Base-by-base conservation (phyloP, 2,113 vertebrate genomes). In the Amphiprion percula region DNA sequence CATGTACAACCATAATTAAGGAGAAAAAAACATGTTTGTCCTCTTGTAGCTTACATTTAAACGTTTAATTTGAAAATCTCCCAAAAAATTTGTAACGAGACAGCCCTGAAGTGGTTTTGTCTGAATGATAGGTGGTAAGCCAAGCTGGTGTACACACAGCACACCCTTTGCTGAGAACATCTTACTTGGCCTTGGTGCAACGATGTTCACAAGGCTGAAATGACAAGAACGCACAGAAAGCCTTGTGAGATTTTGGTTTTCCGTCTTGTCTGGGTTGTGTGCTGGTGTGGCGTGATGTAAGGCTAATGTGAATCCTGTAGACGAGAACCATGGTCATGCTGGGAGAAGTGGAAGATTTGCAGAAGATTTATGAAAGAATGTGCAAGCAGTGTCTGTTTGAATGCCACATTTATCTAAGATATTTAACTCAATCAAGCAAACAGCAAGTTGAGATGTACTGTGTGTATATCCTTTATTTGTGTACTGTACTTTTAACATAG, bases 101-200 rank as follows among this genome's bases (percentile, higher is more conserved):
- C 66, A 30, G 54, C 73, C 41, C 68, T 47, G 47, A 60, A 52
- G 82, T 89, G 77, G 74, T 90, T 89, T 79, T 55, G 68, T 81
- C 49, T 86, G 67, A 87, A 77, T 87, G 77, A 82, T 79, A 58
- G 79, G 77, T 75, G 82, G 77, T 82, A 72, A 87, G 80, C 79
- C 70, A 67, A 79, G 65, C 60, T 82, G 60, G 67, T 84, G 72
- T 83, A 63, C 79, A 75, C 67, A 74, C 70, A 87, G 68, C 74
- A 88, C 79, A 68, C 79, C 78, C 84, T 77, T 68, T 55, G 41
- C 69, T 89, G 88, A 85, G 85, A 84, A 75, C 82, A 83, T 90
- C 74, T 62, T 79, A 58, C 79, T 81, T 84, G 78, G 80, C 86
- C 82, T 87, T 71, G 81, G 50, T 50, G 71, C 69, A 82, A 37